phyloP scores from a whole-genome alignment of 2,888 invertebrate genomes.

The Siphlonurus alternatus region DNA sequence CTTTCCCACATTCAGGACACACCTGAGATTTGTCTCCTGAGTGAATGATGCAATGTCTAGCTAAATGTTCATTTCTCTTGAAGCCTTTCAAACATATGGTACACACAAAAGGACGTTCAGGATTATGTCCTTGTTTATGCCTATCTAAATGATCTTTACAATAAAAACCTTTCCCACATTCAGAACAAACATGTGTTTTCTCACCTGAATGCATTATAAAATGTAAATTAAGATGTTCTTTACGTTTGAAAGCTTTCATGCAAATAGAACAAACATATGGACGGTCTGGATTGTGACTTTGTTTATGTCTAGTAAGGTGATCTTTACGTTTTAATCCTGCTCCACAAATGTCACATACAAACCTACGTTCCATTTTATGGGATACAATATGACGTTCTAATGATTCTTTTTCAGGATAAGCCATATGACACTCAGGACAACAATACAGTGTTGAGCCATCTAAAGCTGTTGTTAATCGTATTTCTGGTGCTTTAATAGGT shows the following conservation, averaged over 20 bases:
- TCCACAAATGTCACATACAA: slow-evolving; percentile 14
- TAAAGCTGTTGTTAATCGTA: slow-evolving; percentile 24
- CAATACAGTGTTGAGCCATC: slow-evolving; percentile 75
- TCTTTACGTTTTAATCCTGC: slow-evolving; percentile 50
- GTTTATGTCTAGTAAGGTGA: slow-evolving; percentile 58
- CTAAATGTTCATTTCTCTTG: slow-evolving; percentile 76
- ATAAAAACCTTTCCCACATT: slow-evolving; percentile 37
- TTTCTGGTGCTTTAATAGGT: slow-evolving; percentile 8
- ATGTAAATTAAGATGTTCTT: slow-evolving; percentile 67
- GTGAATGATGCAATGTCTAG: slow-evolving; percentile 76
- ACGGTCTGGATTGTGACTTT: slow-evolving; percentile 64
- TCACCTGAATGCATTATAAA: slow-evolving; percentile 71
- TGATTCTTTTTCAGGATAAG: slow-evolving; percentile 67
- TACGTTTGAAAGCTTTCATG: slow-evolving; percentile 59
- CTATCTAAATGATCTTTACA: slow-evolving; percentile 65
- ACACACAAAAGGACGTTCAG: slow-evolving; percentile 75
- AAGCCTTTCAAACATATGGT: slow-evolving; percentile 66
- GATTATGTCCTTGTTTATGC: slow-evolving; percentile 77
- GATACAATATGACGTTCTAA: slow-evolving; percentile 53
- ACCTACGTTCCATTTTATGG: slow-evolving; percentile 59
- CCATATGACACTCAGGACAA: slow-evolving; percentile 81
- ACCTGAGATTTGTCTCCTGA: slow-evolving; percentile 76
- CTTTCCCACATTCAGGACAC: slow-evolving; percentile 77
- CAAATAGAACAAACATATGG: slow-evolving; percentile 64
- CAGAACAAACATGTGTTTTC: slow-evolving; percentile 60